Evolutionary conservation across 2,888 invertebrate genomes (phyloP), one percentile per base, ranked within the genome.

Genomic region (Phragmatobia fuliginosa): DNA sequence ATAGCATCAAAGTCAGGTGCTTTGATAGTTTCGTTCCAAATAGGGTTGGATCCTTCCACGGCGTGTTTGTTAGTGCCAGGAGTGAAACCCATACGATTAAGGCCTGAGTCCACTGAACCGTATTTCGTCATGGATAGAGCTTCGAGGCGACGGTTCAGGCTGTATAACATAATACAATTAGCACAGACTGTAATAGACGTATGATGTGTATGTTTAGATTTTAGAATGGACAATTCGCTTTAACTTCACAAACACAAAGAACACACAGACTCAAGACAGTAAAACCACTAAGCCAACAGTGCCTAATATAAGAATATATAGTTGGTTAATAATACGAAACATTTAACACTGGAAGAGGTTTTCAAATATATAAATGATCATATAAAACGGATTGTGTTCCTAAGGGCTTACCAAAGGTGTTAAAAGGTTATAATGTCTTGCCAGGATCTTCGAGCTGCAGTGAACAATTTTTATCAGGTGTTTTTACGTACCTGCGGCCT

Each of bases 11-110:
- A 95, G 76, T 96, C 94, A 0, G 93, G 95, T 0, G 92, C 90
- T 65, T 91, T 95, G 60, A 94, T 83, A 70, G 92, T 90, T 72
- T 95, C 95, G 81, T 96, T 96, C 94, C 96, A 97, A 33, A 97
- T 96, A 3, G 97, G 97, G 91, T 97, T 97, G 64, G 97, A 96
- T 28, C 97, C 97, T 85, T 97, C 97, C 2, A 96, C 90, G 0
- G 97, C 96, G 90, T 97, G 96, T 77, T 96, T 96, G 91, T 97
- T 97, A 64, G 97, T 97, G 56, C 96, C 96, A 14, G 97, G 97
- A 4, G 95, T 91, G 62, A 92, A 81, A 0, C 93, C 96, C 21
- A 90, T 89, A 80, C 95, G 95, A 90, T 96, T 96, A 74, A 96
- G 89, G 2, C 95, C 96, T 0, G 96, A 96, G 75, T 96, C 96